phyloP scores from a whole-genome alignment of 2,113 vertebrate genomes.

The Mungos mungo region DNA sequence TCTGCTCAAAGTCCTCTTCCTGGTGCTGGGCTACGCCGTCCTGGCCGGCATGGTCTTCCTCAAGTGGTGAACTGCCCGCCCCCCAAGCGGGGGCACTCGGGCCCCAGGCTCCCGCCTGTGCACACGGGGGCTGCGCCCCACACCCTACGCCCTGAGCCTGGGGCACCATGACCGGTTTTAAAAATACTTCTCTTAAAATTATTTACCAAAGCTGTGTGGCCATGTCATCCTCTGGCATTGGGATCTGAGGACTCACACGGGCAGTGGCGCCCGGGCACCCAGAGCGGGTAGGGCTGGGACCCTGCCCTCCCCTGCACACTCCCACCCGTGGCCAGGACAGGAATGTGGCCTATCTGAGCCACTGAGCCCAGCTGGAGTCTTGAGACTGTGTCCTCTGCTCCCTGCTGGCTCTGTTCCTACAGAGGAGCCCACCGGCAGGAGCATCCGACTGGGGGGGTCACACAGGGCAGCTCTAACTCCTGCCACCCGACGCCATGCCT shows the following conservation, averaged over 20 bases:
- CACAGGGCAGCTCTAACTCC: not conserved
- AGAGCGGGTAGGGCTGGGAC: not conserved
- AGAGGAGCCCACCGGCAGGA: not conserved
- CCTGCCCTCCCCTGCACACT: accelerated
- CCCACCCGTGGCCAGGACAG: not conserved
- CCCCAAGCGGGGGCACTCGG: not conserved
- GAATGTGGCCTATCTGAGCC: not conserved
- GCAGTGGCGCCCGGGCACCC: not conserved
- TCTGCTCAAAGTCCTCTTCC: constrained; percentile 93
- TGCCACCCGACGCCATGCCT: not conserved
- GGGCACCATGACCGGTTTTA: not conserved
- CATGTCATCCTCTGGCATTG: not conserved
- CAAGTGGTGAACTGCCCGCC: constrained; percentile 85
- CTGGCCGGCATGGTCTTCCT: constrained; percentile 91
- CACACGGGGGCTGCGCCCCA: not conserved
- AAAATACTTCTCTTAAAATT: constrained; percentile 21
- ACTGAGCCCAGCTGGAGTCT: not conserved
- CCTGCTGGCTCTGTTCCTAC: too few species aligned
- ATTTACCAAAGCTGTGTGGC: constrained; percentile 39
- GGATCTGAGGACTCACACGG: accelerated
- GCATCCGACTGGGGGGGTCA: accelerated
- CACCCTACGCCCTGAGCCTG: not conserved
- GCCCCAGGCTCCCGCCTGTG: not conserved
- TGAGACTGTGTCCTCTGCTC: not conserved
- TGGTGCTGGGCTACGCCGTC: constrained; percentile 90